Evolutionary conservation across 2,797 vertebrate genomes (phyloP).

Genomic region (Pangasius sanitwongsei): DNA sequence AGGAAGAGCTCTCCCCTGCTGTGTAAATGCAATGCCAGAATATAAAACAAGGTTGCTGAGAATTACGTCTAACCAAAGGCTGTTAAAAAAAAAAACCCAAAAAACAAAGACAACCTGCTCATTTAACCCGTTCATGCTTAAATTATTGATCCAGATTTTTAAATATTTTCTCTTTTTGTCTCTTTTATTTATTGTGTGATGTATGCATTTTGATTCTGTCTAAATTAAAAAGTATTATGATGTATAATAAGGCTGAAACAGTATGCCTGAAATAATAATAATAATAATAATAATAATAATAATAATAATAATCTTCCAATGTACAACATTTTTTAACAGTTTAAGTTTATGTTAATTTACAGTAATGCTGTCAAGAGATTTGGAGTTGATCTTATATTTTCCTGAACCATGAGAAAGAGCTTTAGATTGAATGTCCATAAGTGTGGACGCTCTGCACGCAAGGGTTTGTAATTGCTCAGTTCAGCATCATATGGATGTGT

Average conservation of each 20-base stretch:
- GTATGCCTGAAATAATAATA: background rate
- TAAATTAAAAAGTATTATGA: background rate
- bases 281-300: too few relatives aligned
- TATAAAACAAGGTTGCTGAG: too few relatives aligned
- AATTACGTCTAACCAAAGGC: too few relatives aligned
- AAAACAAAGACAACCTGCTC: too few relatives aligned
- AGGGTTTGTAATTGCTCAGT: background rate
- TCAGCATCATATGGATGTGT: background rate
- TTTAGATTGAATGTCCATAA: background rate
- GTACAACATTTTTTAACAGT: background rate
- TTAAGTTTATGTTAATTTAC: background rate
- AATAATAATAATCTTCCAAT: background rate
- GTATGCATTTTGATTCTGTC: too few relatives aligned
- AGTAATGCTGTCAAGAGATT: background rate
- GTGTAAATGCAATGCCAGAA: too few relatives aligned
- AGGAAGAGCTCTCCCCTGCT: too few relatives aligned
- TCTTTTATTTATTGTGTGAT: too few relatives aligned
- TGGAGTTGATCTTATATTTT: background rate
- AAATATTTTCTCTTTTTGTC: too few relatives aligned
- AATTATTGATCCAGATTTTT: too few relatives aligned
- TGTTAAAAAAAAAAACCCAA: too few relatives aligned
- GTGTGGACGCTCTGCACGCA: background rate
- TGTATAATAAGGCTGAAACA: background rate
- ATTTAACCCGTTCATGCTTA: too few relatives aligned
- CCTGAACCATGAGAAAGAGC: background rate